Conservation (phyloP, 2,888 invertebrate species). For the Drosophila prolongata region DNA sequence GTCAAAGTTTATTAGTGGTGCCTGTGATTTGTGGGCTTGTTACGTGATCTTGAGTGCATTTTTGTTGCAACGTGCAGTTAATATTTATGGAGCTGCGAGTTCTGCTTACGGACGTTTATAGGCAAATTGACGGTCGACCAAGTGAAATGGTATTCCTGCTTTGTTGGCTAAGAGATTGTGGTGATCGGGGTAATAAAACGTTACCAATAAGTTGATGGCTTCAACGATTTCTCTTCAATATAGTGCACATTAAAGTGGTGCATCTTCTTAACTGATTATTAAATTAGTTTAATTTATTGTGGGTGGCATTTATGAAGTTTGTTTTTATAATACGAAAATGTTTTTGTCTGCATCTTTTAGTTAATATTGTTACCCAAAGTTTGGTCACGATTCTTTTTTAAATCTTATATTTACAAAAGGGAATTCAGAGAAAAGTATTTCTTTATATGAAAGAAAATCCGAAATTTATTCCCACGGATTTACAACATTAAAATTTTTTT, state of each 20-base stretch:
- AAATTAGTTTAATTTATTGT: not conserved
- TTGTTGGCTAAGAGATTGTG: not conserved
- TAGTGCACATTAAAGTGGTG: not conserved
- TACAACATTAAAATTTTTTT: not conserved
- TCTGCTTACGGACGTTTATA: slow-evolving; percentile 24
- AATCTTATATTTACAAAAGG: too few relatives aligned
- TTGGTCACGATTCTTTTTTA: too few relatives aligned
- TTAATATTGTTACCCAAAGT: too few relatives aligned
- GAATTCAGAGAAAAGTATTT: too few relatives aligned
- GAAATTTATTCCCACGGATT: not conserved
- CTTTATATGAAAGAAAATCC: not conserved
- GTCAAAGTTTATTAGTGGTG: slow-evolving; percentile 56
- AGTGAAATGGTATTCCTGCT: not conserved
- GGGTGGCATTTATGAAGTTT: not conserved
- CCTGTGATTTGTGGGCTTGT: slow-evolving; percentile 65
- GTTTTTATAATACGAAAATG: not conserved
- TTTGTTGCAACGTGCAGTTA: slow-evolving; percentile 32
- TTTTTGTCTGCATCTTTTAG: too few relatives aligned
- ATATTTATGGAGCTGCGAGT: slow-evolving; percentile 50
- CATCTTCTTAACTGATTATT: not conserved
- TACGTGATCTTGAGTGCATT: slow-evolving; percentile 59
- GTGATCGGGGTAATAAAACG: slow-evolving; percentile 5
- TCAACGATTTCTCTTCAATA: not conserved
- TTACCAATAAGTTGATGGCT: not conserved
- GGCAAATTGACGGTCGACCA: slow-evolving; percentile 23